Evolutionary conservation across 1,140 invertebrate species (phyloP).

Genomic region (Drosophila parvula): DNA sequence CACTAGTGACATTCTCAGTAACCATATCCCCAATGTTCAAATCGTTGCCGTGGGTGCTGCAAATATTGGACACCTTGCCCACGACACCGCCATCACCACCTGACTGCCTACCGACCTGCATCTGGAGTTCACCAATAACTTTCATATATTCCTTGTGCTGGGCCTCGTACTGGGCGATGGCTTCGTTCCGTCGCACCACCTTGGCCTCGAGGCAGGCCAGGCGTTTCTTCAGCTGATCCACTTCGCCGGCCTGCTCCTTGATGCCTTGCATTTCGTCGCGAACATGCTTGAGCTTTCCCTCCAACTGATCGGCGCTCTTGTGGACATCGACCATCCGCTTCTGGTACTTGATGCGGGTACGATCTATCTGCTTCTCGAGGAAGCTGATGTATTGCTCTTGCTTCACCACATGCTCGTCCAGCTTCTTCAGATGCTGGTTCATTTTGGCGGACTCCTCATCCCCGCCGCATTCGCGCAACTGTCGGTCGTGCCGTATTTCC

Average conservation of each 20-base stretch:
- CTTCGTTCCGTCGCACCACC: constrained; percentile 41
- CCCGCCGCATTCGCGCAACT: constrained; percentile 23
- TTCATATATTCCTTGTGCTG: constrained; percentile 38
- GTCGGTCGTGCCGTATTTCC: background rate
- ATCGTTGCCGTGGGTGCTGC: background rate
- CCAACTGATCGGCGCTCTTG: constrained; percentile 33
- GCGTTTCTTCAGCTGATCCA: constrained; percentile 38
- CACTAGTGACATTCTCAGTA: background rate
- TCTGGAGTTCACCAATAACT: constrained; percentile 18
- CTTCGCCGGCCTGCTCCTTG: constrained; percentile 24
- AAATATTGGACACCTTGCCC: background rate
- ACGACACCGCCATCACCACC: background rate
- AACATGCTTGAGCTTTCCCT: constrained; percentile 42
- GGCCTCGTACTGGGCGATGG: constrained; percentile 53
- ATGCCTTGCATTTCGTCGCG: constrained; percentile 41
- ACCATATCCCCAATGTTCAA: background rate
- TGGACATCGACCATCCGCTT: constrained; percentile 51
- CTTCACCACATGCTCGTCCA: constrained; percentile 27
- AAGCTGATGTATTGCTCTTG: constrained; percentile 53
- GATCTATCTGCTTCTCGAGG: constrained; percentile 62
- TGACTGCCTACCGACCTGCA: background rate
- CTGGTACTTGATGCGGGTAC: constrained; percentile 47
- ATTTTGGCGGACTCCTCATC: background rate
- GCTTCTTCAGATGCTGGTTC: constrained; percentile 7
- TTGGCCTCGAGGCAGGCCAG: constrained; percentile 27